Evolutionary conservation across 1,140 invertebrate genomes (phyloP).

Genomic region (Nasonia giraulti): DNA sequence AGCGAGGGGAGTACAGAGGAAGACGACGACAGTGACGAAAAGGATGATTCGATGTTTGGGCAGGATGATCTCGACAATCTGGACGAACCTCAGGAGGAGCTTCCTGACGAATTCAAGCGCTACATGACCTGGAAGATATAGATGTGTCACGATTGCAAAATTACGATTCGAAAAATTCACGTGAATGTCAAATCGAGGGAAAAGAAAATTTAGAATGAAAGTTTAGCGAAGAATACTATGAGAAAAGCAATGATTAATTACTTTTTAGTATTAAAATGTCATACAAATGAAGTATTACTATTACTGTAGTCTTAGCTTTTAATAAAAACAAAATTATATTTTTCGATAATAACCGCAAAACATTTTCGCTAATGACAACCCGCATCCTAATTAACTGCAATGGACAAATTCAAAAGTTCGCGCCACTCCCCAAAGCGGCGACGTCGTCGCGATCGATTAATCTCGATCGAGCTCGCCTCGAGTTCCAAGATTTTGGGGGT

Average conservation of each 20-base stretch:
- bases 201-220: neutral
- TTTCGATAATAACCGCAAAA: neutral
- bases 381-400: no score
- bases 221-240: no score
- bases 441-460: neutral
- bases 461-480: constrained; percentile 21
- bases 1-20: neutral
- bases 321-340: neutral
- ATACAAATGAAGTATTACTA: neutral
- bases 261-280: neutral
- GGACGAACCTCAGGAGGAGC: constrained; percentile 38
- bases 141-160: neutral
- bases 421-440: no score
- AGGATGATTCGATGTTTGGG: constrained; percentile 18
- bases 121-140: constrained; percentile 51
- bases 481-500: constrained; percentile 5
- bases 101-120: constrained; percentile 45
- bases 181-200: no score
- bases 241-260: neutral
- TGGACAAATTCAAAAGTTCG: no score
- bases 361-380: neutral
- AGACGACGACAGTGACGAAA: constrained; percentile 37
- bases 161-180: neutral
- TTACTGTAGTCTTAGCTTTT: neutral
- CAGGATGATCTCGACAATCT: constrained; percentile 41